Percentiles rank a stretch among this genome's conserved stretches.
Conservation (phyloP, 2,113 vertebrate species). For the Tachysurus vachellii region DNA sequence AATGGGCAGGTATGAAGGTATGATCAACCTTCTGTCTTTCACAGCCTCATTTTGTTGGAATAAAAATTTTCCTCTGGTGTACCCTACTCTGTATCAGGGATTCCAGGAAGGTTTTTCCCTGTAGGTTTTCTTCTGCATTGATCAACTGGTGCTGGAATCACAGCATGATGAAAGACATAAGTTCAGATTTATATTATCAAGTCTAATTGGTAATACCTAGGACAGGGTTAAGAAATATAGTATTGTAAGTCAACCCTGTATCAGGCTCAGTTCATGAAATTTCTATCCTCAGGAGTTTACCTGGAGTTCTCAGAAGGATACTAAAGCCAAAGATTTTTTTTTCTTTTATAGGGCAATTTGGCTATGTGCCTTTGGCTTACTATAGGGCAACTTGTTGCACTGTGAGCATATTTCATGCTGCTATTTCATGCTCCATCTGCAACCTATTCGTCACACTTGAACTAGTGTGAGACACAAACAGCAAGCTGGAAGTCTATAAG, state of each 20-base stretch:
- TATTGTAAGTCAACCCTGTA: neutral
- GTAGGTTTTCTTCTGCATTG: neutral
- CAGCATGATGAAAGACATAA: neutral
- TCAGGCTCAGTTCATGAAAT: neutral
- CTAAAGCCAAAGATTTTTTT: neutral
- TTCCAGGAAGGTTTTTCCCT: neutral
- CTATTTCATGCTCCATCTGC: neutral
- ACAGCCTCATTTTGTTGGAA: neutral
- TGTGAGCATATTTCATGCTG: neutral
- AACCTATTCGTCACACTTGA: neutral
- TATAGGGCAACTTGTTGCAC: neutral
- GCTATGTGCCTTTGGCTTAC: neutral
- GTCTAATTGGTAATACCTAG: neutral
- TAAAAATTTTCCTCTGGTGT: neutral
- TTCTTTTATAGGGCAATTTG: neutral
- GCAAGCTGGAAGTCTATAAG: neutral
- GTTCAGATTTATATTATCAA: neutral
- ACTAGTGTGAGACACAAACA: neutral
- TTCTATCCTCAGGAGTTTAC: slow-evolving; percentile 2
- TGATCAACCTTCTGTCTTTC: neutral
- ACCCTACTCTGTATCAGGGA: neutral
- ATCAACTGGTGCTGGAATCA: neutral
- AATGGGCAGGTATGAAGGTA: neutral
- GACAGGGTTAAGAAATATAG: neutral
- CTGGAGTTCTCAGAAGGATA: neutral